Evolutionary conservation across 2,797 vertebrate species (phyloP).

Genomic region (Orestias chungarensis): DNA sequence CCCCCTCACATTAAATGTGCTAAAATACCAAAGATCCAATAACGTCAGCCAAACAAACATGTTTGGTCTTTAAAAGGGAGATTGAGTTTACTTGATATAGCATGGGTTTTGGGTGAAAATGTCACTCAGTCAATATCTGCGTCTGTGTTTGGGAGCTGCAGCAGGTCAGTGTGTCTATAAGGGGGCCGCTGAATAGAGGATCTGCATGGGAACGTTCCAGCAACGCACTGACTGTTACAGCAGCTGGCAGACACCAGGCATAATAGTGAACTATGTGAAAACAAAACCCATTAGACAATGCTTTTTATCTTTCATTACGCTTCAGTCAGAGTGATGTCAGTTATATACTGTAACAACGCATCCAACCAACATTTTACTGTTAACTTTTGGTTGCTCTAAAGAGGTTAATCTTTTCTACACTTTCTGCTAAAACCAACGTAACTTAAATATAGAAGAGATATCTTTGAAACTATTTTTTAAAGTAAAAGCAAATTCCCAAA

Average conservation of each 20-base stretch:
- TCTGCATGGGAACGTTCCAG: slow-evolving; percentile 76
- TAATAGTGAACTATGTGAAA: slow-evolving; percentile 52
- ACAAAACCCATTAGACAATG: slow-evolving; percentile 53
- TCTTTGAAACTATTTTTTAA: neutral
- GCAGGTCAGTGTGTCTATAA: slow-evolving; percentile 26
- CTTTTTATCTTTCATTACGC: slow-evolving; percentile 35
- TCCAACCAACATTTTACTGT: neutral
- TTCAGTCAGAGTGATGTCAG: slow-evolving; percentile 20
- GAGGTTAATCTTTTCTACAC: neutral
- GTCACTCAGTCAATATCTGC: neutral
- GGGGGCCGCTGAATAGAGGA: slow-evolving; percentile 48
- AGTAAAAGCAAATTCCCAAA: neutral
- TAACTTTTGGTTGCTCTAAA: neutral
- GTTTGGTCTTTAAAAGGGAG: neutral
- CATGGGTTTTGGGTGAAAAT: neutral
- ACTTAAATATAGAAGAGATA: neutral
- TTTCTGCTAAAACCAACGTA: neutral
- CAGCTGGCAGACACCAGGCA: slow-evolving; percentile 72
- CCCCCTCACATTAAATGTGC: neutral
- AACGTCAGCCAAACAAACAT: neutral
- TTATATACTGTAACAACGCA: slow-evolving; percentile 2
- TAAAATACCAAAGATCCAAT: neutral
- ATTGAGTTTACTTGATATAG: neutral
- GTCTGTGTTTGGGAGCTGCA: slow-evolving; percentile 10
- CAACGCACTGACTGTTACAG: slow-evolving; percentile 57